A percentile compares a stretch with the other conserved stretches of the same genome.
Evolutionary conservation across 1,140 invertebrate species (phyloP).

Genomic region (Drosophila virilis): DNA sequence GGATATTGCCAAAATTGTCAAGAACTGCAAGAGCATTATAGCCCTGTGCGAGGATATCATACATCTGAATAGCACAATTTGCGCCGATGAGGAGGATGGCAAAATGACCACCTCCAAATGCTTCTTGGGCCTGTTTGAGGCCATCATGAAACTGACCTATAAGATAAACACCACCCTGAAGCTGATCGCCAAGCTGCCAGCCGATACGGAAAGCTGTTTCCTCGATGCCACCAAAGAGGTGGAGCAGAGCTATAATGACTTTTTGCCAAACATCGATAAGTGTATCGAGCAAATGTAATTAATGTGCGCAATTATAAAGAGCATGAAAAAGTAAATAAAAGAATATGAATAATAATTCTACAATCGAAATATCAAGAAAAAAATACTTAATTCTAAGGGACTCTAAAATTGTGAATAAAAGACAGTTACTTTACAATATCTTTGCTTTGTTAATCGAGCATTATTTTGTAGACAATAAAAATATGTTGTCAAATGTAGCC

Average conservation of each 20-base stretch:
- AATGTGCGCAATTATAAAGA: background rate
- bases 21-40: conserved; percentile 40
- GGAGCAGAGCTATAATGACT: conserved; percentile 29
- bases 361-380: no score
- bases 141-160: conserved; percentile 20
- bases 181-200: conserved; percentile 33
- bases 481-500: no score
- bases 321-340: no score
- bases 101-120: conserved; percentile 24
- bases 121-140: background rate
- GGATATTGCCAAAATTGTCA: conserved; percentile 46
- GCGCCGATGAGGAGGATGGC: conserved; percentile 4
- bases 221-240: conserved; percentile 35
- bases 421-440: no score
- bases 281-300: conserved; percentile 46
- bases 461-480: no score
- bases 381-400: no score
- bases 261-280: conserved; percentile 41
- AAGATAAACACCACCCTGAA: conserved; percentile 42
- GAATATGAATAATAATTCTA: no score
- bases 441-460: no score
- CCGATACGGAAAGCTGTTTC: conserved; percentile 47
- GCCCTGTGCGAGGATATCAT: conserved; percentile 38
- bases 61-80: conserved; percentile 32
- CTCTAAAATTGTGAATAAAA: no score